Base-by-base conservation (phyloP, 1,140 invertebrate species). In the Armadillidium nasatum region DNA sequence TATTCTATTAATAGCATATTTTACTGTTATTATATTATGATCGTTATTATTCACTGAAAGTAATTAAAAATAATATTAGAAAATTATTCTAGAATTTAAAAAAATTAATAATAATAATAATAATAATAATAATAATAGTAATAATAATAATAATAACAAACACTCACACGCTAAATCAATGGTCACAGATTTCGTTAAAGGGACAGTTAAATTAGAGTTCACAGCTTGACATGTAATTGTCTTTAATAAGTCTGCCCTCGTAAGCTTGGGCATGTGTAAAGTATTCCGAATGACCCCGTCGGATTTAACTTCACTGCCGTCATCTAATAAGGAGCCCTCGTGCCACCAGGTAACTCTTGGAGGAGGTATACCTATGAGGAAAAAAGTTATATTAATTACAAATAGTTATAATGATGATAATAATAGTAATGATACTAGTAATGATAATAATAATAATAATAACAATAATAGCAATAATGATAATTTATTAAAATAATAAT, bases 101-200 rank as follows among this genome's bases (percentile, higher is more conserved):
- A n/a, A n/a, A n/a, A n/a, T n/a, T n/a, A n/a, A n/a, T n/a, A n/a
- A n/a, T n/a, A n/a, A n/a, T n/a, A n/a, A n/a, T n/a, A n/a, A n/a
- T n/a, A n/a, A n/a, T n/a, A n/a, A n/a, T n/a, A n/a, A n/a, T n/a
- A n/a, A n/a, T n/a, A n/a, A n/a, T n/a, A n/a, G n/a, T n/a, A n/a
- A n/a, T n/a, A n/a, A n/a, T n/a, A n/a, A n/a, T n/a, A n/a, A n/a
- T n/a, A n/a, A n/a, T n/a, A n/a, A n/a, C n/a, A n/a, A n/a, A n/a
- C n/a, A n/a, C 92, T 92, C 87, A 94, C 92, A 91, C 83, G 92
- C 92, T 91, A 96, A 94, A 85, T 95, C 92, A 73, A 96, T 87
- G 82, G 91, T 90, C 19, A 95, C 90, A 21, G 91, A 91, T 19
- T 91, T 88, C 67, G 91, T 90, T 19, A 93, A 85, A 67, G 92